phyloP scores from a whole-genome alignment of 2,888 invertebrate genomes.

The Troides oblongomaculatus region DNA sequence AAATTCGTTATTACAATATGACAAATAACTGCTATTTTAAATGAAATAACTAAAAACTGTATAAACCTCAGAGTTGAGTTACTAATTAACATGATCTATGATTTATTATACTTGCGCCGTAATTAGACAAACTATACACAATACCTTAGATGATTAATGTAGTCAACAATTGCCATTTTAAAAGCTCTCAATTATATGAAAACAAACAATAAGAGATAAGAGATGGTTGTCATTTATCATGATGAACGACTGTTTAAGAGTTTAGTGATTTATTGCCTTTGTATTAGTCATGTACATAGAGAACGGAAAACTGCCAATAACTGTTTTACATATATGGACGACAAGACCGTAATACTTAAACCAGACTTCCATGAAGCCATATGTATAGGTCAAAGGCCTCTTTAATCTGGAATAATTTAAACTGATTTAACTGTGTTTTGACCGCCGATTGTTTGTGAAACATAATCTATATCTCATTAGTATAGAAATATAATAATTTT shows the following conservation, averaged over 20 bases:
- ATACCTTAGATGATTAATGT: conserved; percentile 22
- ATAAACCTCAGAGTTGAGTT: too few species aligned
- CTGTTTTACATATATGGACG: conserved; percentile 23
- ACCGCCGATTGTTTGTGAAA: too few species aligned
- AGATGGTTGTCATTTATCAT: conserved; percentile 41
- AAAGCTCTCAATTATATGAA: conserved; percentile 35
- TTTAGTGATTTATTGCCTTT: conserved; percentile 43
- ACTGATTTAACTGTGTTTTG: not conserved
- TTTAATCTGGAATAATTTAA: not conserved
- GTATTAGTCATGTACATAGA: conserved; percentile 30
- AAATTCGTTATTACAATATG: too few species aligned
- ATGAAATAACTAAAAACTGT: too few species aligned
- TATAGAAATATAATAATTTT: too few species aligned
- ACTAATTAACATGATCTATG: not conserved
- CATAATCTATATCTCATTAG: too few species aligned
- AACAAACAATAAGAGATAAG: conserved; percentile 39
- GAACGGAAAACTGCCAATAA: conserved; percentile 4
- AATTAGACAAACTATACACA: not conserved
- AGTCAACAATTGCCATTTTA: conserved; percentile 29
- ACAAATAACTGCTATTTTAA: too few species aligned
- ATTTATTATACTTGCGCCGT: not conserved
- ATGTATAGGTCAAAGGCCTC: conserved; percentile 21
- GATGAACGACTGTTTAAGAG: conserved; percentile 48
- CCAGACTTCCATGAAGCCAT: conserved; percentile 20
- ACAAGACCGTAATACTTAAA: conserved; percentile 36